These are phyloP conservation scores for Caenorhabditis inopinata DNA, from an alignment of 1,140 invertebrate genomes.

Conservation along the genomic window DNA sequence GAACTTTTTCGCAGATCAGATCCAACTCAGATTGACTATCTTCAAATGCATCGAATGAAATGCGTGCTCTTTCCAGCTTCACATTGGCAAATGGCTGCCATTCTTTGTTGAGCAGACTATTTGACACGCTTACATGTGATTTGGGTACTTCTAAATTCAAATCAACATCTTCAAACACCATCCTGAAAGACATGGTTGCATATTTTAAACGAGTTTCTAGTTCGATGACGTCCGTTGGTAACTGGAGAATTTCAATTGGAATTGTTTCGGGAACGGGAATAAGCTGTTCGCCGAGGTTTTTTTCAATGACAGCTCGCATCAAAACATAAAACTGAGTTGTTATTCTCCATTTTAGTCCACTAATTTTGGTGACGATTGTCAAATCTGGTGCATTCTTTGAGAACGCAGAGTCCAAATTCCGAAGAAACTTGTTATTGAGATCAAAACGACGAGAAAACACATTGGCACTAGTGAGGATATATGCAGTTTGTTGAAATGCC, in stretches of 20 bases:
- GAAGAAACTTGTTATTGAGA: background rate
- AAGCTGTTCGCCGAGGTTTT: conserved; percentile 87
- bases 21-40: conserved; percentile 59
- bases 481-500: background rate
- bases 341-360: conserved; percentile 77
- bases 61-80: conserved; percentile 51
- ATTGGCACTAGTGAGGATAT: background rate
- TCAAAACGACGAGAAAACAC: conserved; percentile 14
- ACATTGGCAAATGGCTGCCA: conserved; percentile 51
- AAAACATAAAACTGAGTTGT: conserved; percentile 83
- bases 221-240: conserved; percentile 36
- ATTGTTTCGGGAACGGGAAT: conserved; percentile 71
- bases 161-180: conserved; percentile 67
- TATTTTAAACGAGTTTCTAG: conserved; percentile 50
- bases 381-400: conserved; percentile 75
- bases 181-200: conserved; percentile 53
- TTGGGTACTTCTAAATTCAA: conserved; percentile 72
- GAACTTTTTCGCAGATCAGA: conserved; percentile 57
- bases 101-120: conserved; percentile 72
- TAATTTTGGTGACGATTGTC: conserved; percentile 78
- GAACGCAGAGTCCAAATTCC: conserved; percentile 66
- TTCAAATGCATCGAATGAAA: conserved; percentile 57
- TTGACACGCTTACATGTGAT: background rate
- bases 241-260: conserved; percentile 53
- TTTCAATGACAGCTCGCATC: conserved; percentile 81